Conservation (phyloP, 1,140 invertebrate species). For the Latrodectus geometricus region DNA sequence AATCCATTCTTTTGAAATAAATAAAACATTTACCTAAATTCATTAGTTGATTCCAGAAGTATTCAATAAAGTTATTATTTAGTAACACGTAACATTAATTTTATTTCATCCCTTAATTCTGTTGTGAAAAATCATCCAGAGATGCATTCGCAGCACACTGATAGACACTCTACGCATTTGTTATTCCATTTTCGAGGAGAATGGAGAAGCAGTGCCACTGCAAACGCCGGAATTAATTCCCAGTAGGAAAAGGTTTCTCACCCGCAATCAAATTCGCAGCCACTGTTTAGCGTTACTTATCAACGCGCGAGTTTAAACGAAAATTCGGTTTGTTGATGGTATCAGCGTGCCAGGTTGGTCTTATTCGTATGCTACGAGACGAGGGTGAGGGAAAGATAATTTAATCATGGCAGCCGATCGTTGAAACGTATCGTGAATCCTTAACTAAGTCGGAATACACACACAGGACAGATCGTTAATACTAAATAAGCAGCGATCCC, state of each 20-base stretch:
- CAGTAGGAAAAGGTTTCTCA: not conserved
- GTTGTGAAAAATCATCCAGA: too few relatives aligned
- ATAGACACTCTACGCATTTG: not conserved
- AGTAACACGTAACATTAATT: too few relatives aligned
- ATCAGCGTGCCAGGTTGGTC: not conserved
- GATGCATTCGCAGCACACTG: not conserved
- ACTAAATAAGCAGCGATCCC: not conserved
- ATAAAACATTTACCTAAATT: too few relatives aligned
- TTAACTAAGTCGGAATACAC: not conserved
- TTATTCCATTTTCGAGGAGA: not conserved
- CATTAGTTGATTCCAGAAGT: too few relatives aligned
- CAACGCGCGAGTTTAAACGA: not conserved
- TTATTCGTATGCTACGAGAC: not conserved
- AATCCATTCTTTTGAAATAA: too few relatives aligned
- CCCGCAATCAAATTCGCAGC: not conserved
- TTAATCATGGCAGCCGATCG: not conserved
- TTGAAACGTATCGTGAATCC: not conserved
- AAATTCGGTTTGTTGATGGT: not conserved
- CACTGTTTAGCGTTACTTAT: not conserved
- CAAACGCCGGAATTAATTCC: not conserved
- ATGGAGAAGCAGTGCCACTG: not conserved
- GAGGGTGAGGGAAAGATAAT: not conserved
- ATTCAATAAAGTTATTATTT: too few relatives aligned
- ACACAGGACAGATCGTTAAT: not conserved
- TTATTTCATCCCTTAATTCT: too few relatives aligned